Conservation (phyloP, 2,888 invertebrate species). For the Clanis bilineata region DNA sequence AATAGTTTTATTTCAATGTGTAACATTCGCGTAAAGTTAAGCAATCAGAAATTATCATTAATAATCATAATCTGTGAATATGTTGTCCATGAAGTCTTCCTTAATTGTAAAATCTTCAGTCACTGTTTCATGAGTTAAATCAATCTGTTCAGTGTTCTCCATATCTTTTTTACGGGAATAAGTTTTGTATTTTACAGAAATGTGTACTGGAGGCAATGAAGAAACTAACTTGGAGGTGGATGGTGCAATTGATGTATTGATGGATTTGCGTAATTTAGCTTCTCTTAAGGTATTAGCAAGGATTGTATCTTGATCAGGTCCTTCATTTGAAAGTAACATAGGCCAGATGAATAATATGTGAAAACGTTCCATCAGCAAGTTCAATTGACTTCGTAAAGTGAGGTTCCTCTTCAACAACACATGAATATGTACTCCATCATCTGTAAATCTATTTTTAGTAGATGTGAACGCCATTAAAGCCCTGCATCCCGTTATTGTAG, state of each 20-base stretch:
- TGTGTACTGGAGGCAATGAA: constrained; percentile 21
- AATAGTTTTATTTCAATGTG: too few relatives aligned
- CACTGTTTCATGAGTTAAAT: constrained; percentile 22
- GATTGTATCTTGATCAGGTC: constrained; percentile 23
- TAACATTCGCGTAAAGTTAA: too few relatives aligned
- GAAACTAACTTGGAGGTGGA: constrained; percentile 15
- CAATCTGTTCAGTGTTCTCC: constrained; percentile 25
- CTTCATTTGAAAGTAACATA: constrained; percentile 57
- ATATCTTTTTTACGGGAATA: constrained; percentile 23
- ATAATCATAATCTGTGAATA: background rate
- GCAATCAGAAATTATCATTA: too few relatives aligned
- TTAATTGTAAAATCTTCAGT: constrained; percentile 12
- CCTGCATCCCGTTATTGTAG: constrained; percentile 60
- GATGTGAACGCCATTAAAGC: constrained; percentile 40
- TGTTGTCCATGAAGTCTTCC: constrained; percentile 8
- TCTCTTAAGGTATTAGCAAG: constrained; percentile 1
- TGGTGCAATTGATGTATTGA: constrained; percentile 19
- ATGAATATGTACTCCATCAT: constrained; percentile 34
- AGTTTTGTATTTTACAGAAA: constrained; percentile 26
- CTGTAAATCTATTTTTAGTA: background rate
- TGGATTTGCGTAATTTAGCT: constrained; percentile 16
- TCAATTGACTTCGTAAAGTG: constrained; percentile 42
- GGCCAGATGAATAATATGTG: constrained; percentile 61
- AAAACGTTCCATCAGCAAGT: constrained; percentile 50
- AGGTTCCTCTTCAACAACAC: constrained; percentile 40